Base-by-base conservation (phyloP, 2,113 vertebrate genomes). In the Gopherus evgoodei region DNA sequence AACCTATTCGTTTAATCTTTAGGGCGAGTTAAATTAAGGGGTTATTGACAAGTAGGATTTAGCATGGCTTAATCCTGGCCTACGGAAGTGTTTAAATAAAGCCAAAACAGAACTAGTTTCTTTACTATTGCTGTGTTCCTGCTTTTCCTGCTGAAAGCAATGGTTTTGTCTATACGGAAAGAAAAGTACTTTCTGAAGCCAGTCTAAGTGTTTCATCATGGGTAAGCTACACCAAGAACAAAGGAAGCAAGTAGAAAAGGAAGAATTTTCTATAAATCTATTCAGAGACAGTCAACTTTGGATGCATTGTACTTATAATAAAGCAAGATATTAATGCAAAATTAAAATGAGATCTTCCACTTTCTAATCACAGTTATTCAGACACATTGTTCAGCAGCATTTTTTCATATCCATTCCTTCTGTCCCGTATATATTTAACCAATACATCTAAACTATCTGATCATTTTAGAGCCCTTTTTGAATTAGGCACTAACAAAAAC, bases 271-370 rank as follows among this genome's bases (percentile, higher is more conserved):
- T 50, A 44, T 8, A 78, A 3, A 1, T 83, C 49, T 76, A 27
- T 19, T 83, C 17, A 27, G 53, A 22, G 65, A 57, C 2, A 17
- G 1, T 83, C 29, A 50, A 56, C 2, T 52, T 85, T 5, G 9
- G 4, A 84, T 85, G 27, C 49, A 81, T 88, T 93, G 10, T 91
- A 93, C 59, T 87, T n/a, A 88, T 6, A 54, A 54, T 42, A 47
- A 95, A 94, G 49, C n/a, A 89, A 38, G 57, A 81, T 84, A 59
- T 38, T 56, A 91, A 94, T 22, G 90, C 0, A 22, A 95, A 96
- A 76, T 1, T 3, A 25, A 91, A 59, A 2, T 57, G 42, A 72
- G 92, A 82, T 81, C 78, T 49, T 44, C 11, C 90, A 81, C 35
- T 19, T 95, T 91, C 44, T 44, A 59, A 91, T 90, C 90, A 91